phyloP scores from a whole-genome alignment of 2,113 vertebrate species.

The Neotoma lepida region DNA sequence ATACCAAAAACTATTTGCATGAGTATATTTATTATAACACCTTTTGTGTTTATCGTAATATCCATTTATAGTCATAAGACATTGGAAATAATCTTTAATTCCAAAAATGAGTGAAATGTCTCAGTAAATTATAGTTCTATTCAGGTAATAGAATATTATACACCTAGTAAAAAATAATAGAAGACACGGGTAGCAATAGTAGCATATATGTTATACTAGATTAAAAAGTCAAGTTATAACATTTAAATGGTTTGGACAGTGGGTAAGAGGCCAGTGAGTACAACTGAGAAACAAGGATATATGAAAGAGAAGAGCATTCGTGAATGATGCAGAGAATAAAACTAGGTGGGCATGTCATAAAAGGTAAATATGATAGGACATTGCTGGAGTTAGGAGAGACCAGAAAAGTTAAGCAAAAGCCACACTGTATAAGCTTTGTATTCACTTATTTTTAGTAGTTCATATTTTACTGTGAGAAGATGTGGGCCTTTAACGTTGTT shows the following conservation, averaged over 20 bases:
- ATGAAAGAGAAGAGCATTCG: not conserved
- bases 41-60: not conserved
- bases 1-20: constrained; percentile 7
- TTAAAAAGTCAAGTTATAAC: not conserved
- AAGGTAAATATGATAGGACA: not conserved
- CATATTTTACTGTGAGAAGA: not conserved
- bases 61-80: constrained; percentile 31
- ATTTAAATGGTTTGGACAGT: not conserved
- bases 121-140: constrained; percentile 2
- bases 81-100: not conserved
- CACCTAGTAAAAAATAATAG: not conserved
- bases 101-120: constrained; percentile 24
- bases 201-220: not conserved
- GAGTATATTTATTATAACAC: not conserved
- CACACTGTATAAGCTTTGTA: not conserved
- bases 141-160: constrained; percentile 17
- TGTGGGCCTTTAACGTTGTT: not conserved
- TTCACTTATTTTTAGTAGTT: not conserved
- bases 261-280: not conserved
- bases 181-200: not conserved
- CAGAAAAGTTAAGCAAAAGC: constrained; percentile 31
- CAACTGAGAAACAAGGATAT: not conserved
- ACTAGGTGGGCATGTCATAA: too few species aligned
- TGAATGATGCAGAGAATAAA: not conserved
- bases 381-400: not conserved